Base-by-base conservation (phyloP, 2,797 vertebrate species). In the Aratinga solstitialis region DNA sequence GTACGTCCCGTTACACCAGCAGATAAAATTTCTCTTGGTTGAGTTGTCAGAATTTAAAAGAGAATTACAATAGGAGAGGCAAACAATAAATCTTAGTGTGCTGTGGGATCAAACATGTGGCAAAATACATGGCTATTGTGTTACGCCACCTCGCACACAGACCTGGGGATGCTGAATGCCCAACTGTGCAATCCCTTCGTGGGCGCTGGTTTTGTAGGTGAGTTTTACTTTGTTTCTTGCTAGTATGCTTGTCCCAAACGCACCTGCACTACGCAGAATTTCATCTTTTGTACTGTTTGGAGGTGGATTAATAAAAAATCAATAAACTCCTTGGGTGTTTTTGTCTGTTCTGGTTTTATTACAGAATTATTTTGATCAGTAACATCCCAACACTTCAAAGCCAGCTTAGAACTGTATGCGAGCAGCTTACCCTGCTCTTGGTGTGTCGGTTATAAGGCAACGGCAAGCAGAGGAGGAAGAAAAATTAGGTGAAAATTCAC, bases 241-340 rank as follows among this genome's bases (percentile, higher is more conserved):
- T 43, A 1, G 6, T 45, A 16, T 61, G 20, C 61, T 87, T 74
- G 76, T 48, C 42, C 69, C 65, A 75, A 50, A 18, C 11, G 8
- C 18, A 29, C 42, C 42, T 72, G 30, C 61, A n/a, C 36, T 59
- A 19, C 10, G 22, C 53, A 66, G 45, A 11, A 5, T 77, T 89
- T 75, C 32, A 67, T 58, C 12, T 10, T 59, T 32, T 71, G 13
- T 56, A n/a, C 42, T 43, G 58, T 79, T 90, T 50, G n/a, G 50
- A 32, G 71, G 30, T 13, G 9, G 81, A 67, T 82, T 62, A 81
- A 84, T 93, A 87, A 90, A 78, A 92, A 38, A 24, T 10, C 0
- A 61, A 63, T 68, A 2, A 24, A 36, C 17, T 26, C 61, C n/a
- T 36, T 4, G 5, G 9, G 19, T 17, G 1, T 0, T 9, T 36